Evolutionary conservation across 2,888 invertebrate genomes (phyloP), one percentile per base, ranked within the genome.

Genomic region (Rhogogaster chlorosoma): DNA sequence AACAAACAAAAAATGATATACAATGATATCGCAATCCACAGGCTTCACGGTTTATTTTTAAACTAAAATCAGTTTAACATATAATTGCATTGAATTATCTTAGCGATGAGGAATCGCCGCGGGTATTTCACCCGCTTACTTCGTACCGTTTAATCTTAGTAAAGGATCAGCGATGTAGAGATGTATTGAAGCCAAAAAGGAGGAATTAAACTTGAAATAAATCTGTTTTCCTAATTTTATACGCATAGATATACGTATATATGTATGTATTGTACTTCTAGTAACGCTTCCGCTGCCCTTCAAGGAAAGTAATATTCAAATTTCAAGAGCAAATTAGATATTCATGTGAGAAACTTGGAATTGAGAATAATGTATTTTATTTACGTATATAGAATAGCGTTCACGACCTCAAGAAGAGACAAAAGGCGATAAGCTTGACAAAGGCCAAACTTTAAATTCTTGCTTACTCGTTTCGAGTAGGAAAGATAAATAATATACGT

Each of bases 401-500:
- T 18, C 53, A 18, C 26, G 49, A 77, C 49, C 77, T 29, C 49
- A 77, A 77, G 32, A 77, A 53, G 29, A 77, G 18, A 77, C 77
- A 53, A 77, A 77, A 77, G 49, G n/a, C 77, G 77, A 77, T 77
- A 77, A 77, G 49, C 77, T 32, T 9, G 29, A 77, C 77, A 77
- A 32, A 77, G 77, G 77, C 77, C 77, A 77, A 77, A 77, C 77
- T 77, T 49, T 4, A 53, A 49, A 77, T 84, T 82, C 64, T 64
- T 57, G 9, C 18, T 71, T 45, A 22, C 53, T 57, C 70, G 38
- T n/a, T 57, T 70, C 71, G 73, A 77, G 29, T 15, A 73, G 12
- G 26, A 42, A 75, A 26, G 67, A 83, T 86, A 87, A 42, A 84
- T 86, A 86, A 84, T 64, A 84, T 64, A 45, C 64, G 53, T 53